Conservation (phyloP, 2,888 invertebrate genomes). For the Megastigmus dorsalis region DNA sequence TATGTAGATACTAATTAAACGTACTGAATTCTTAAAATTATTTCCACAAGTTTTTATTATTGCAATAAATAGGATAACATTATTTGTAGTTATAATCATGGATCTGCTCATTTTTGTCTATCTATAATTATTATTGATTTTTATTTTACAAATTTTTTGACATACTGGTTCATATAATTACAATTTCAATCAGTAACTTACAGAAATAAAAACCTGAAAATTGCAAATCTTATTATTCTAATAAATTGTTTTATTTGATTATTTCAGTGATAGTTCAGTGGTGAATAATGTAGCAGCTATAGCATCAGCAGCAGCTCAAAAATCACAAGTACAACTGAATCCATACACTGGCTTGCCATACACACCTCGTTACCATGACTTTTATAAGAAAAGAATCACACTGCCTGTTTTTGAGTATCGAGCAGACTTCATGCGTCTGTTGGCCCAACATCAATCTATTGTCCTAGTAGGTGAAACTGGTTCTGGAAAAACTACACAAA, state of each 20-base stretch:
- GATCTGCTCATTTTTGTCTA: too few relatives aligned
- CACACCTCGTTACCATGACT: slow-evolving; percentile 91
- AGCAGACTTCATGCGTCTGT: slow-evolving; percentile 93
- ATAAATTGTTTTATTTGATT: neutral
- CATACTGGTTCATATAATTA: too few relatives aligned
- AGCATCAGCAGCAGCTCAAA: slow-evolving; percentile 75
- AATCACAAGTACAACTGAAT: slow-evolving; percentile 78
- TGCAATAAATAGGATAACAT: too few relatives aligned
- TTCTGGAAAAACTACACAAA: slow-evolving; percentile 99
- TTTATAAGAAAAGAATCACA: slow-evolving; percentile 90
- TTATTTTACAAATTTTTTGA: too few relatives aligned
- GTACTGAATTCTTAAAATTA: too few relatives aligned
- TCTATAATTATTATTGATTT: too few relatives aligned
- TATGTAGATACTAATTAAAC: too few relatives aligned
- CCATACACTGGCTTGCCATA: slow-evolving; percentile 88
- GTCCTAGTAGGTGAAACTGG: slow-evolving; percentile 99
- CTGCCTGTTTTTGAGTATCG: slow-evolving; percentile 99
- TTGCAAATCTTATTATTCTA: too few relatives aligned
- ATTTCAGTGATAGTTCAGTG: slow-evolving; percentile 53
- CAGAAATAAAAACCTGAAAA: too few relatives aligned
- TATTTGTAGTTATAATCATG: too few relatives aligned
- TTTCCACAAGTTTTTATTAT: too few relatives aligned
- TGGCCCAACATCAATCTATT: slow-evolving; percentile 95
- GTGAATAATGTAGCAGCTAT: slow-evolving; percentile 70
- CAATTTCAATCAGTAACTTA: too few relatives aligned